Evolutionary conservation across 1,140 invertebrate species (phyloP), one percentile per base, ranked within the genome.

Genomic region (Spodoptera litura): DNA sequence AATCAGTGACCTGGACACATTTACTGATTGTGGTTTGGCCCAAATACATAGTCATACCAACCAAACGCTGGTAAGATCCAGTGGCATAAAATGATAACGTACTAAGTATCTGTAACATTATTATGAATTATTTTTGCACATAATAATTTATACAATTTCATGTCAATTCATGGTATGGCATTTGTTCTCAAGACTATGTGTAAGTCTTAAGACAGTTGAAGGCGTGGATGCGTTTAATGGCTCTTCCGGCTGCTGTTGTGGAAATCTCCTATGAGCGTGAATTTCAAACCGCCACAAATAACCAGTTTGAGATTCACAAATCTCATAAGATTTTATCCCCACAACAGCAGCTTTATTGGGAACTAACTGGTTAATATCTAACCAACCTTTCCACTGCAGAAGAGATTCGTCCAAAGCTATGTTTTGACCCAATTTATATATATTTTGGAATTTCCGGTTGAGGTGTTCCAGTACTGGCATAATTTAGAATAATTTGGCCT

Each of bases 401-500:
- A 38, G 35, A 38, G 35, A 38, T 38, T 38, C 35, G 6, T 38
- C 35, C 6, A 38, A 38, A 5, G 35, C 4, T 38, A 38, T 38
- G 6, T 38, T 38, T 38, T 0, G 4, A 8, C 0, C 6, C 35
- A 38, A 38, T 38, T 38, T 38, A 38, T 38, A 38, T 5, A 38
- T 4, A 38, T 0, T 8, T 8, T 38, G 35, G 35, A 38, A 38
- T 5, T 4, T 8, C 4, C 0, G 4, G 6, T 38, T 38, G 4
- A 38, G 6, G 6, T 5, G 6, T 5, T 38, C 35, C 0, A 38
- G 4, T 5, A 87, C 68, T 27, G 84, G 83, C 12, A 74, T 64
- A 10, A 86, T 38, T 59, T 86, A 86, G 74, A 78, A 83, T 35
- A 86, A 44, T 72, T 83, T 87, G 4, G 55, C 55, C 35, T n/a